Conservation (phyloP, 2,113 vertebrate species). For the Trichomycterus rosablanca region DNA sequence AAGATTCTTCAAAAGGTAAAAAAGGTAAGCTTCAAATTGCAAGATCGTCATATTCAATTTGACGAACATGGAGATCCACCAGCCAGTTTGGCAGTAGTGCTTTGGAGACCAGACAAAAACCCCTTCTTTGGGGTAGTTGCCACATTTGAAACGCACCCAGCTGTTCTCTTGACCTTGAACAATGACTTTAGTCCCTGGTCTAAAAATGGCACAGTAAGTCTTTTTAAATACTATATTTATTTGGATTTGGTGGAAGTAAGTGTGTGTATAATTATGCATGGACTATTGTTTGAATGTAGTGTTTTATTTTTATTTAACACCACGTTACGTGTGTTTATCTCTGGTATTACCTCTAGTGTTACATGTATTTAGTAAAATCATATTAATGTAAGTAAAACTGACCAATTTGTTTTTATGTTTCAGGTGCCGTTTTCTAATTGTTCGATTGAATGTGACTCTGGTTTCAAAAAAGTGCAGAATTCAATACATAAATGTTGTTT, state of each 20-base stretch:
- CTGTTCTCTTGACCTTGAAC: slow-evolving; percentile 54
- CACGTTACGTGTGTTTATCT: too few species aligned
- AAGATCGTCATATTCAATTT: slow-evolving; percentile 61
- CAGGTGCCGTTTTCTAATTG: slow-evolving; percentile 38
- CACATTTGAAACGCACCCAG: slow-evolving; percentile 51
- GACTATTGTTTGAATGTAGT: too few species aligned
- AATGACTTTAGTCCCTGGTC: slow-evolving; percentile 61
- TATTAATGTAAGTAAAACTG: too few species aligned
- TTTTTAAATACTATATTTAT: too few species aligned
- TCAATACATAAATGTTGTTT: slow-evolving; percentile 30
- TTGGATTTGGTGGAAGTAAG: too few species aligned
- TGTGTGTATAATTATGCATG: too few species aligned
- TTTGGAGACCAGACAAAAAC: slow-evolving; percentile 64
- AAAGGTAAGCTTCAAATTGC: slow-evolving; percentile 72
- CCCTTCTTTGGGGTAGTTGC: slow-evolving; percentile 59
- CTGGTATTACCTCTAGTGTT: too few species aligned
- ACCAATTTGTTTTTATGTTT: not conserved
- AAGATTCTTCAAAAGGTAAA: slow-evolving; percentile 47
- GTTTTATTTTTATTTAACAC: too few species aligned
- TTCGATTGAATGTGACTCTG: slow-evolving; percentile 25
- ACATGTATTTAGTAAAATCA: not conserved
- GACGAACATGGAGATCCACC: slow-evolving; percentile 61
- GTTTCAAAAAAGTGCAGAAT: slow-evolving; percentile 11
- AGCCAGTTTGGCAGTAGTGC: slow-evolving; percentile 62
- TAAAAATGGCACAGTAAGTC: slow-evolving; percentile 49